Evolutionary conservation across 2,888 invertebrate species (phyloP), one percentile per base, ranked within the genome.

Genomic region (Nyleta sp.): DNA sequence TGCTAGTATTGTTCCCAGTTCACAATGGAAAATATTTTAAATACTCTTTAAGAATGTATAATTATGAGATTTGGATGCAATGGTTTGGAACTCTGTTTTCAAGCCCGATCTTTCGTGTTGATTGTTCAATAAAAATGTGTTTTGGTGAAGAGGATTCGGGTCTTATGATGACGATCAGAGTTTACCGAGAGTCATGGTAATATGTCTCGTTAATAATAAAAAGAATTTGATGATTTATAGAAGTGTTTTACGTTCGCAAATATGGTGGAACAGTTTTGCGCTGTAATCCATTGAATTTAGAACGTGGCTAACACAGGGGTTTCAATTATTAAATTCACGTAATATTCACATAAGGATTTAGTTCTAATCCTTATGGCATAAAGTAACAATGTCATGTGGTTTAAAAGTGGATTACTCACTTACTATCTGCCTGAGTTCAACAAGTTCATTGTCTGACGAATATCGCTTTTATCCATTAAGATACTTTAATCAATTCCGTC

Each of bases 301-400:
- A 28, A 28, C 28, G 28, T 0, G 24, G 18, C n/a, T 65, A 42
- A 53, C 18, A 24, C 2, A 31, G 15, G n/a, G 18, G 0, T 46
- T 35, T 53, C 35, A 35, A 55, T 55, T 46, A 55, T 52, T 28
- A 55, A 55, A 67, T 55, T 44, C 18, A 20, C 35, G 31, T 67
- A 22, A 55, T 55, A 55, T 35, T 55, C 67, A 46, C 35, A 15
- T 20, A 46, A 55, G 67, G 38, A 6, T 55, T 67, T 67, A 55
- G 46, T 17, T 46, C 42, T 67, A 67, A 67, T 67, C 67, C 67
- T 33, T 1, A 4, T 11, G 40, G 46, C 55, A 67, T 55, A 55
- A 67, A 67, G 55, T 67, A 67, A 67, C 46, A 24, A 57, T 68
- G 68, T 68, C 59, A 33, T 42, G 52, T 20, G 48, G 59, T 50